Evolutionary conservation across 2,113 vertebrate genomes (phyloP), one percentile per base, ranked within the genome.

Genomic region (Cricetomys ansorgei): DNA sequence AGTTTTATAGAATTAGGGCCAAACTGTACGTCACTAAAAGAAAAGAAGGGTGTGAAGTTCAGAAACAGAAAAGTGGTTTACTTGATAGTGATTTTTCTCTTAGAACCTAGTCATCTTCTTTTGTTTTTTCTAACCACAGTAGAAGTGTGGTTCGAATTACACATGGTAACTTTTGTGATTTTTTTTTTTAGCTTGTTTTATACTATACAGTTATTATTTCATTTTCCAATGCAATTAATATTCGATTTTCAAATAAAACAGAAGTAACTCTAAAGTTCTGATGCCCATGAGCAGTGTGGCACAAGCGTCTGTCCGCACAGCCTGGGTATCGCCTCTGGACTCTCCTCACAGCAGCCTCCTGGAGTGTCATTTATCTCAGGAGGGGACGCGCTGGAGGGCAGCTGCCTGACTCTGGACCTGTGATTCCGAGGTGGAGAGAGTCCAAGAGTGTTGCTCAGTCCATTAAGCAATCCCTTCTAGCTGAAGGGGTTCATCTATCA

Each of bases 401-500:
- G 92, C 90, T 80, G 95, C 95, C 88, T 37, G 12, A 90, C 34
- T 89, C 80, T 83, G 94, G 91, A 97, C 96, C 96, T 96, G 92
- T 8, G 67, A 90, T 88, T 96, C 88, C 67, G 81, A 89, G 65
- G 94, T 97, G 97, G 96, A 97, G 27, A 50, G 76, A 95, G 94
- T 97, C 95, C 97, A 98, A 96, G 88, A 92, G 57, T 95, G 62
- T 83, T 90, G 62, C 62, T 91, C 97, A 97, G 95, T 95, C 97
- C 97, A 97, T 97, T 97, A 98, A 96, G 95, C 97, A 97, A 92
- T 97, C 88, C 92, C 94, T 92, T 97, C 81, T 92, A 94, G 96
- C 94, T 97, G 97, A 97, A 88, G 96, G 97, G 93, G 48, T 97
- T 93, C 97, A 97, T 97, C 97, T 97, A 97, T 98, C 97, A 98